These are phyloP conservation scores for Daubentonia madagascariensis DNA, from an alignment of 2,113 vertebrate species.

Conservation along the genomic window DNA sequence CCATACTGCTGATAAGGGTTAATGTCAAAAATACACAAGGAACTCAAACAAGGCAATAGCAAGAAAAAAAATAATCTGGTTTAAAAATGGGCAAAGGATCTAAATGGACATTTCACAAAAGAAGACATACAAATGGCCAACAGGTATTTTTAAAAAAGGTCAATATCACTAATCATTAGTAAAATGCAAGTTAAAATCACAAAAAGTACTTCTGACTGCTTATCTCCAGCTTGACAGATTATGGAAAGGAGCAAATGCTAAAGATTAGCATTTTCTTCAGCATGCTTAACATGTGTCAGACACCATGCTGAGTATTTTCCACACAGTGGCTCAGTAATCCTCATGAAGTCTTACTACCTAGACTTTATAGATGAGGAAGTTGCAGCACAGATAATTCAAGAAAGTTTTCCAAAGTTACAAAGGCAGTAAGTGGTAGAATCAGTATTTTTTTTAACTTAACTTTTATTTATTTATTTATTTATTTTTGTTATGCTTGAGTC, in stretches of 20 bases:
- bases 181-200: background rate
- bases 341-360: background rate
- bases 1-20: background rate
- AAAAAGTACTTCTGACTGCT: background rate
- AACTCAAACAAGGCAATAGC: background rate
- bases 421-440: background rate
- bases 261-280: background rate
- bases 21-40: background rate
- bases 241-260: background rate
- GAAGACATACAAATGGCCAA: background rate
- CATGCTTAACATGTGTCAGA: background rate
- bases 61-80: background rate
- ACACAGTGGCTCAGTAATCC: background rate
- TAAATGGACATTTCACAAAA: background rate
- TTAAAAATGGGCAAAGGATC: background rate
- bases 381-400: background rate
- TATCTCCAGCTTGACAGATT: background rate
- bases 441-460: background rate
- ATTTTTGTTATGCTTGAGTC: too few relatives aligned
- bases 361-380: background rate
- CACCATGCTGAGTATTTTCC: background rate
- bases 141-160: background rate
- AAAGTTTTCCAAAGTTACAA: background rate
- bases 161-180: background rate
- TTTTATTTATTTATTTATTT: too few relatives aligned